A percentile compares a stretch with the other conserved stretches of the same genome.
Conservation (phyloP, 1,140 invertebrate genomes). For the Tribolium madens region DNA sequence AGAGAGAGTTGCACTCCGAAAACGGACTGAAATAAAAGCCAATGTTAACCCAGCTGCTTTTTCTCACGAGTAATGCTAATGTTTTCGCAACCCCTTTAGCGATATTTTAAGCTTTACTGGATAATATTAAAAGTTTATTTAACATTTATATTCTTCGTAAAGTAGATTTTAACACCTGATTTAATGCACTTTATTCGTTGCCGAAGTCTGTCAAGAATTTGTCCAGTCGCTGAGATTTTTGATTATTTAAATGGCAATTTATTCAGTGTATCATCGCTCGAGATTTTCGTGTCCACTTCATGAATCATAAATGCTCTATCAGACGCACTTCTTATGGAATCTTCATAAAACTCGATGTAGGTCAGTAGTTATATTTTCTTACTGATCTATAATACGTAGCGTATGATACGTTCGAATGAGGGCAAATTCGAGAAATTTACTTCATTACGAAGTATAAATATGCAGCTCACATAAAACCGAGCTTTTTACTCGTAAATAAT, state of each 20-base stretch:
- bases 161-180: constrained; percentile 43
- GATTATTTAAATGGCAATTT: neutral
- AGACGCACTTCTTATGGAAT: neutral
- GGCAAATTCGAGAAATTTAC: neutral
- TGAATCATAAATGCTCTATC: neutral
- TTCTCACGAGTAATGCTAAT: constrained; percentile 43
- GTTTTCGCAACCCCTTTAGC: constrained; percentile 44
- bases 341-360: neutral
- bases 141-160: constrained; percentile 39
- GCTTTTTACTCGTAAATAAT: constrained; percentile 39
- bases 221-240: neutral
- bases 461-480: constrained; percentile 26
- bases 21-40: constrained; percentile 40
- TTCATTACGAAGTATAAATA: constrained; percentile 26
- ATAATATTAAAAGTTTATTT: constrained; percentile 43
- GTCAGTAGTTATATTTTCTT: neutral
- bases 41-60: constrained; percentile 42
- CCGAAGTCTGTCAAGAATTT: too few relatives aligned
- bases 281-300: neutral
- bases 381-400: neutral
- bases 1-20: constrained; percentile 9
- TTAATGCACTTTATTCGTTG: constrained; percentile 9
- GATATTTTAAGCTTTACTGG: constrained; percentile 46
- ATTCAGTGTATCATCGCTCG: neutral
- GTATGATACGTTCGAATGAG: neutral